These are phyloP conservation scores for Acipenser oxyrinchus DNA, from an alignment of 2,797 vertebrate species.

Conservation along the genomic window DNA sequence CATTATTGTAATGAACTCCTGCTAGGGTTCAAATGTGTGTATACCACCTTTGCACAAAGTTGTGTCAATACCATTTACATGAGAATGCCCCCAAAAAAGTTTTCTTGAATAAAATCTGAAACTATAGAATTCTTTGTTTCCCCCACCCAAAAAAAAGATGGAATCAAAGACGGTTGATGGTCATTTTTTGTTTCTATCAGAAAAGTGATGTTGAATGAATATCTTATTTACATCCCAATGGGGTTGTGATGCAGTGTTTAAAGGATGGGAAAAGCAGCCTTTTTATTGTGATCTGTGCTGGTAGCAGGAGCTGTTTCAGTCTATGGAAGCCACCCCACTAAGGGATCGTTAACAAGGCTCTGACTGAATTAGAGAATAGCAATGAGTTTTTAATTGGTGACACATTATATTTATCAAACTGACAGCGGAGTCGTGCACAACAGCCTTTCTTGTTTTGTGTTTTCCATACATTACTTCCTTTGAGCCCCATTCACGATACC, in stretches of 20 bases:
- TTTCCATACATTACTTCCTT: constrained; percentile 71
- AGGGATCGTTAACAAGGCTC: constrained; percentile 81
- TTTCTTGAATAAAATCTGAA: constrained; percentile 69
- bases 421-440: constrained; percentile 69
- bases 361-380: constrained; percentile 77
- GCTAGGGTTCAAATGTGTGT: constrained; percentile 76
- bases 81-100: constrained; percentile 58
- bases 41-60: constrained; percentile 66
- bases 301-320: constrained; percentile 52
- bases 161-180: constrained; percentile 84
- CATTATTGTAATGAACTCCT: constrained; percentile 76
- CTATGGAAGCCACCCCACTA: constrained; percentile 68
- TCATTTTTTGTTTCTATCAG: constrained; percentile 73
- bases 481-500: constrained; percentile 50
- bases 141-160: constrained; percentile 53
- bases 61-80: constrained; percentile 80
- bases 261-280: constrained; percentile 73
- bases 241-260: constrained; percentile 58
- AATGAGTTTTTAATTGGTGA: constrained; percentile 96
- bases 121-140: constrained; percentile 84
- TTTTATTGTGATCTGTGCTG: constrained; percentile 67
- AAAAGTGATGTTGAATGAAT: constrained; percentile 79
- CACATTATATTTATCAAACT: constrained; percentile 95
- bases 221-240: constrained; percentile 94
- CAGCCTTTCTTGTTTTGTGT: constrained; percentile 76